A percentile compares a stretch with the other conserved stretches of the same genome.
Evolutionary conservation across 2,113 vertebrate species (phyloP).

Genomic region (Dasyornis broadbenti): DNA sequence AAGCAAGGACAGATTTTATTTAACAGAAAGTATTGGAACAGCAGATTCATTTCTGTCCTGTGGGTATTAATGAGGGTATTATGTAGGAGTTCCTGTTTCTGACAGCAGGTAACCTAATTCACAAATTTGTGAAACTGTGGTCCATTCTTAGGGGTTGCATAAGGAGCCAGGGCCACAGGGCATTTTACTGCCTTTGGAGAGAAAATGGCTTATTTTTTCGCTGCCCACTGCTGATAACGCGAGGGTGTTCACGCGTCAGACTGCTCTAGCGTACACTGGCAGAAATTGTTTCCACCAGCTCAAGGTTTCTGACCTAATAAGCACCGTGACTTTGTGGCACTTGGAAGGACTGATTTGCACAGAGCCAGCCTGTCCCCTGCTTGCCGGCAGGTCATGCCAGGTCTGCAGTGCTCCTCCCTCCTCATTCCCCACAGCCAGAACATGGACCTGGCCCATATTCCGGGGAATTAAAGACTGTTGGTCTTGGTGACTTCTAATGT

Average conservation of each 20-base stretch:
- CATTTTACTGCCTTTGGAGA: background rate
- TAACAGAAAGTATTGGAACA: background rate
- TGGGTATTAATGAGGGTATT: background rate
- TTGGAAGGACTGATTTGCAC: background rate
- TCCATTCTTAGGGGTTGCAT: rapidly evolving
- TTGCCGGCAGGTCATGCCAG: background rate
- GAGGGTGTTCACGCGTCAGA: background rate
- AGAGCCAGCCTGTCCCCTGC: background rate
- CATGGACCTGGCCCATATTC: background rate
- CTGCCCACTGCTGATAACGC: background rate
- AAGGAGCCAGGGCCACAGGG: background rate
- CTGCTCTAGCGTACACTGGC: background rate
- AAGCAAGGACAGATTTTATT: background rate
- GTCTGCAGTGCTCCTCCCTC: background rate
- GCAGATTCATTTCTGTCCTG: background rate
- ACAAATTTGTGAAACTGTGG: background rate
- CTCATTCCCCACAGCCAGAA: background rate
- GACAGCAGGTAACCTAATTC: background rate
- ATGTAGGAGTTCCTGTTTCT: background rate
- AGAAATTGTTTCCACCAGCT: background rate
- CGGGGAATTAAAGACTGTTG: rapidly evolving
- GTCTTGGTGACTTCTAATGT: background rate
- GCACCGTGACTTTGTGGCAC: background rate
- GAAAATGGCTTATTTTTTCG: background rate
- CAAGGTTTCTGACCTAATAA: background rate